phyloP scores from a whole-genome alignment of 2,113 vertebrate genomes.

The Dipodomys merriami region DNA sequence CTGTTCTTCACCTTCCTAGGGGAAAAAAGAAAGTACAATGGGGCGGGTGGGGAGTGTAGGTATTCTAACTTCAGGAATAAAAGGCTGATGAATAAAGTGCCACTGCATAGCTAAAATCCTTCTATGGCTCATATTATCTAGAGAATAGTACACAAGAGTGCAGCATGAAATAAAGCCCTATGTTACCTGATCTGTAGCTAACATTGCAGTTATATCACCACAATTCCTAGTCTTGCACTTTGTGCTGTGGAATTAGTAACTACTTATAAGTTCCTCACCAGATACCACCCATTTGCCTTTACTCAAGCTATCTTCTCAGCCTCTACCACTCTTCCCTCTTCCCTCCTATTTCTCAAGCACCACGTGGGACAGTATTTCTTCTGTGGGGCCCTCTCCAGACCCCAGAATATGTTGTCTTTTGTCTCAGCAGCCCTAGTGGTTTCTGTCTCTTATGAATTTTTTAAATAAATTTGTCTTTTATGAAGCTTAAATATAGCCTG shows the following conservation, averaged over 20 bases:
- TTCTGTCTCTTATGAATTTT: neutral
- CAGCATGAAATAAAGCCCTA: neutral
- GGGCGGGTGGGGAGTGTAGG: no score
- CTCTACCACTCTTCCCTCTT: neutral
- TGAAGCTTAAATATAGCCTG: neutral
- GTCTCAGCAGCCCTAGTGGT: neutral
- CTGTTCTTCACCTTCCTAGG: neutral
- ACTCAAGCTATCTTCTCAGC: neutral
- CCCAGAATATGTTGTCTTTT: neutral
- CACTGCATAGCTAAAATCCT: neutral
- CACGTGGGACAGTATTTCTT: neutral
- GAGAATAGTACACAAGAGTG: neutral
- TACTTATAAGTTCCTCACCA: neutral
- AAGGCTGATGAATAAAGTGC: neutral
- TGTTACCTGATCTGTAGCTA: neutral
- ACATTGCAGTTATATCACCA: neutral
- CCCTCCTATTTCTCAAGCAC: neutral
- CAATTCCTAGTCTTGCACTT: neutral
- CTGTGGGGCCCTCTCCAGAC: neutral
- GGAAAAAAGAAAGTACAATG: neutral
- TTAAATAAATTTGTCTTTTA: neutral
- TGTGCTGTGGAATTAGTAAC: neutral
- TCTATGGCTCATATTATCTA: neutral
- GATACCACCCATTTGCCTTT: neutral
- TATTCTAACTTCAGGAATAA: neutral